These are phyloP conservation scores for Chrysomela aeneicollis DNA, from an alignment of 2,888 invertebrate genomes.

Conservation along the genomic window DNA sequence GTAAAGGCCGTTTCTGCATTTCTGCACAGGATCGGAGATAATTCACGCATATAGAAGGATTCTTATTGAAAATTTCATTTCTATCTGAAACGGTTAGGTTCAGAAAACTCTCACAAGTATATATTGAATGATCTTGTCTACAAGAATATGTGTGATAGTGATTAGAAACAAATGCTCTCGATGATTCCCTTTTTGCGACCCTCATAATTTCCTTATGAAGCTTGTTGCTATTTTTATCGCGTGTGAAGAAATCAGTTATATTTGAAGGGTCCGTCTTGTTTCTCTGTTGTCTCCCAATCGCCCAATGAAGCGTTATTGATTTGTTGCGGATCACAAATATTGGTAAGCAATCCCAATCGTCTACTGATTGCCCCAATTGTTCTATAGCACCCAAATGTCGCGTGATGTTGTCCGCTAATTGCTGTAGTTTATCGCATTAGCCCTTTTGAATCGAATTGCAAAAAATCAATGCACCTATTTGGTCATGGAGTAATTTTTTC, in stretches of 20 bases:
- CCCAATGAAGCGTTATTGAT: constrained; percentile 4
- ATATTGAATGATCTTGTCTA: constrained; percentile 23
- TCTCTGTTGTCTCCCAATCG: constrained; percentile 20
- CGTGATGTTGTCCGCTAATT: constrained; percentile 10
- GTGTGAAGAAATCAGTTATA: constrained; percentile 4
- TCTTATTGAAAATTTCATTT: constrained; percentile 4
- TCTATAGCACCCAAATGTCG: constrained; percentile 15
- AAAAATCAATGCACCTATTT: constrained; percentile 22
- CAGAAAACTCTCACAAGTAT: constrained; percentile 16
- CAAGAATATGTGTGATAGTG: constrained; percentile 6
- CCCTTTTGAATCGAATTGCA: constrained; percentile 13
- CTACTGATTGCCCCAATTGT: constrained; percentile 10
- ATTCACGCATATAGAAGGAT: constrained; percentile 18
- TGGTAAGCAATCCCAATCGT: constrained; percentile 22
- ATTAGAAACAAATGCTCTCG: not conserved
- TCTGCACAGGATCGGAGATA: constrained; percentile 3
- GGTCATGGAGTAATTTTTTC: constrained; percentile 18
- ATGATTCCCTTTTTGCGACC: not conserved
- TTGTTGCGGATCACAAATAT: constrained; percentile 20
- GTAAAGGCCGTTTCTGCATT: constrained; percentile 4
- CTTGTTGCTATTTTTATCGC: constrained; percentile 1
- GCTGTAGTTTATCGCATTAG: not conserved
- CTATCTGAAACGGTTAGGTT: constrained; percentile 10
- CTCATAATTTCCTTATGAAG: not conserved
- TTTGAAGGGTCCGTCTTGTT: not conserved